Percentiles rank a stretch among this genome's conserved stretches.
These are phyloP conservation scores for Temnothorax unifasciatus DNA, from an alignment of 2,888 invertebrate species.

Conservation along the genomic window DNA sequence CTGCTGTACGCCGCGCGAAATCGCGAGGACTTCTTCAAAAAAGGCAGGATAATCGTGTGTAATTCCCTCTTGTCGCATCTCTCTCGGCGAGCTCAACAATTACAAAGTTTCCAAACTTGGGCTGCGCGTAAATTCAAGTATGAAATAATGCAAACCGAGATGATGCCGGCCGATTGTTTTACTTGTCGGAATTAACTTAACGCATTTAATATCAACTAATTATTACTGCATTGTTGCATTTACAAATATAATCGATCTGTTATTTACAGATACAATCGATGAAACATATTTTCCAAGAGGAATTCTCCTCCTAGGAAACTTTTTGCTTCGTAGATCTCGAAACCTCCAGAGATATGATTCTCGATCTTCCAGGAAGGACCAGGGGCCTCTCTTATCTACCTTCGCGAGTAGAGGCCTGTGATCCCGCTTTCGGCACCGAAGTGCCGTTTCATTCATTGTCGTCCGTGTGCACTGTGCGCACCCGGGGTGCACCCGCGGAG, in stretches of 20 bases:
- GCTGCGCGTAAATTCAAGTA: background rate
- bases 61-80: background rate
- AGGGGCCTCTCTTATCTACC: background rate
- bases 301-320: background rate
- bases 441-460: slow-evolving; percentile 74
- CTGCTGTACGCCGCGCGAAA: slow-evolving; percentile 32
- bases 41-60: background rate
- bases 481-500: slow-evolving; percentile 74
- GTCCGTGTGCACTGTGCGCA: slow-evolving; percentile 60
- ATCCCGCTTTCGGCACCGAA: slow-evolving; percentile 55
- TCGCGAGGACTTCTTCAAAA: background rate
- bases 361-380: slow-evolving; percentile 42
- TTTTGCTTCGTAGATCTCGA: background rate
- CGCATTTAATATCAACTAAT: background rate
- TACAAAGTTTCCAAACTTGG: background rate
- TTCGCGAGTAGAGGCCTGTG: slow-evolving; percentile 22
- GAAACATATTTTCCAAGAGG: background rate
- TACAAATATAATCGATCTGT: slow-evolving; percentile 1
- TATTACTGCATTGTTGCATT: background rate
- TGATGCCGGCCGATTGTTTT: no score
- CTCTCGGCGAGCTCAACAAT: background rate
- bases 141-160: background rate
- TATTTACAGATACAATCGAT: slow-evolving; percentile 9
- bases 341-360: background rate
- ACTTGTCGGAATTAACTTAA: background rate